These are phyloP conservation scores for Myripristis murdjan DNA, from an alignment of 2,797 vertebrate genomes.

Conservation along the genomic window DNA sequence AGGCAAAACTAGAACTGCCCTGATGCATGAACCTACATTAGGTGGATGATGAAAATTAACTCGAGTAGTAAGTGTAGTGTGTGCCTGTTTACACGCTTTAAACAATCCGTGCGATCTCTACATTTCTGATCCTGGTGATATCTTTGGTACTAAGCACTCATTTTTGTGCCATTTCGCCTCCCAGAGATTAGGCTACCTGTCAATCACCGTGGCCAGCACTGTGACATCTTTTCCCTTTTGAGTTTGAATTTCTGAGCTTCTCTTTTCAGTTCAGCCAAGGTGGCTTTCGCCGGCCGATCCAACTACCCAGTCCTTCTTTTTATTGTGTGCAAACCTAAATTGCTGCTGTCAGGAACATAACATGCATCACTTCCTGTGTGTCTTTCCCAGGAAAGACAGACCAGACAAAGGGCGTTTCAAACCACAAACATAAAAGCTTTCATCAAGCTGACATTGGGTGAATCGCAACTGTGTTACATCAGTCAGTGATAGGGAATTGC, in stretches of 20 bases:
- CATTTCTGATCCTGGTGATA: conserved; percentile 20
- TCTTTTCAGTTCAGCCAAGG: no score
- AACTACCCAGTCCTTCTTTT: no score
- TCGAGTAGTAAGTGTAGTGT: conserved; percentile 18
- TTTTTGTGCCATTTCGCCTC: not conserved
- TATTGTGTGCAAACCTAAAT: no score
- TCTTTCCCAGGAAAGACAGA: no score
- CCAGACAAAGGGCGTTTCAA: not conserved
- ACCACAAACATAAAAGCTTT: not conserved
- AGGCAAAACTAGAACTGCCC: conserved; percentile 32
- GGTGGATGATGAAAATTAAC: conserved; percentile 25
- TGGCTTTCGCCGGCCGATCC: no score
- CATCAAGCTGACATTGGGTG: no score
- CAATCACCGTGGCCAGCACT: not conserved
- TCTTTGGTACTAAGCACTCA: not conserved
- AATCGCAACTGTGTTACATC: no score
- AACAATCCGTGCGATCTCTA: conserved; percentile 33
- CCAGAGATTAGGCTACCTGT: not conserved
- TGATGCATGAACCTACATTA: conserved; percentile 49
- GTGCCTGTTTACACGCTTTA: conserved; percentile 28
- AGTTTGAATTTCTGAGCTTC: no score
- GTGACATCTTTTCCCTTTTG: no score
- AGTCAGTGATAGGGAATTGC: no score
- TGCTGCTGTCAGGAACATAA: no score
- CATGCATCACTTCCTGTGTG: no score